Base-by-base conservation (phyloP, 2,797 vertebrate species). In the Fratercula arctica region DNA sequence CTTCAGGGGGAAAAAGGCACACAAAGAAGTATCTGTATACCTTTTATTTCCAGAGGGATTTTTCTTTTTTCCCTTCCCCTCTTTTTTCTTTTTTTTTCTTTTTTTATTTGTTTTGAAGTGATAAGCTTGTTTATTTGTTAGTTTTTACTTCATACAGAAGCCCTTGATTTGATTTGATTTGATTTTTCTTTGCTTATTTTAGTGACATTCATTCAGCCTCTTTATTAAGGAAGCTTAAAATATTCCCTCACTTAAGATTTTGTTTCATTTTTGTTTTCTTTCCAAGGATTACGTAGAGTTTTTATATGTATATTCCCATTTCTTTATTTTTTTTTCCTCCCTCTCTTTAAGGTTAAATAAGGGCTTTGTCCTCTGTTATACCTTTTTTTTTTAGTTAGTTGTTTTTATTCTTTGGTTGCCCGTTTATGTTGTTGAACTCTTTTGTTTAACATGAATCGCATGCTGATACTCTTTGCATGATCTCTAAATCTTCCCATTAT, bases 401-500 rank as follows among this genome's bases (percentile, higher is more conserved):
- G 76, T 69, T 97, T 98, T 86, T 53, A 90, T 97, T 98, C 93
- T 97, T 96, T 96, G 97, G 92, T 97, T 98, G 98, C 97, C 95
- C 92, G 82, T 98, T 98, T 96, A 85, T 70, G 97, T 97, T 96
- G 96, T 95, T 96, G 91, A 93, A 63, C 67, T 94, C 97, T 98
- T 98, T 97, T 89, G 70, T 98, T 98, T 95, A 94, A 97, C 98
- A 98, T 98, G 98, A 98, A 97, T 98, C 93, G 99, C 99, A 99
- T 99, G 99, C 98, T 98, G 98, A 96, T 98, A 98, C 98, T 99
- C 97, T 98, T 97, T 99, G 99, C 99, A 99, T 99, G 99, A 98
- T 96, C 96, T 98, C 98, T 98, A 98, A 98, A 98, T 98, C 98
- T 99, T 98, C 98, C 98, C 98, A 21, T 98, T 98, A 97, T 98